A percentile compares a stretch with the other conserved stretches of the same genome.
Evolutionary conservation across 2,113 vertebrate species (phyloP).

Genomic region (Zeus faber): DNA sequence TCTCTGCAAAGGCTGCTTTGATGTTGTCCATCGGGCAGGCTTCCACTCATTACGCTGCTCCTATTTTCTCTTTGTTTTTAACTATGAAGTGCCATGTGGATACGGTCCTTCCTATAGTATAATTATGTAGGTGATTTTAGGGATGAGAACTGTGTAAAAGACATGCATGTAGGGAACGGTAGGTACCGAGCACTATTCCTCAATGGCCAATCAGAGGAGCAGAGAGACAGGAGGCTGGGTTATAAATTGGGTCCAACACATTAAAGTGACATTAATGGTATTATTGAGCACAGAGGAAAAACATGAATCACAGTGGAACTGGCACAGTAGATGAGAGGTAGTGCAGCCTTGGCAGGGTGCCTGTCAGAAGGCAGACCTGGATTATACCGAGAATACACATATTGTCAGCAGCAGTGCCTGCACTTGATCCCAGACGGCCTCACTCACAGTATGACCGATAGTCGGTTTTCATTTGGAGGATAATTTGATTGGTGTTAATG

Average conservation of each 20-base stretch:
- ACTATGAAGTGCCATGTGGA: not conserved
- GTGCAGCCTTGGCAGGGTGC: conserved; percentile 37
- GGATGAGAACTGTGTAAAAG: conserved; percentile 11
- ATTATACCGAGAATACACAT: conserved; percentile 32
- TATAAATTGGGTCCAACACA: conserved; percentile 57
- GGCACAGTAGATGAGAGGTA: conserved; percentile 40
- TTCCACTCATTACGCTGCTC: not conserved
- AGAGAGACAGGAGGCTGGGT: conserved; percentile 40
- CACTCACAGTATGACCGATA: conserved; percentile 9
- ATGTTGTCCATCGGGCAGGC: conserved; percentile 2
- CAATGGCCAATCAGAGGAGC: conserved; percentile 42
- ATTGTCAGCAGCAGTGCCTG: conserved; percentile 2
- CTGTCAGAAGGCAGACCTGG: conserved; percentile 44
- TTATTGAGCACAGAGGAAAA: conserved; percentile 50
- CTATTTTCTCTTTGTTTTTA: not conserved
- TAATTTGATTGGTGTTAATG: no score
- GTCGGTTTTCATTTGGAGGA: conserved; percentile 3
- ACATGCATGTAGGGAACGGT: conserved; percentile 17
- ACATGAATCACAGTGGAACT: conserved; percentile 49
- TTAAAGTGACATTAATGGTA: conserved; percentile 67
- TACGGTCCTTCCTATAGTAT: not conserved
- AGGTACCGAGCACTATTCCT: conserved; percentile 30
- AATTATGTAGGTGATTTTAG: not conserved
- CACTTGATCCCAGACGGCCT: conserved; percentile 14
- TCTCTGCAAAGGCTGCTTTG: conserved; percentile 6